Conservation (phyloP, 2,113 vertebrate species). For the Syrrhaptes paradoxus region DNA sequence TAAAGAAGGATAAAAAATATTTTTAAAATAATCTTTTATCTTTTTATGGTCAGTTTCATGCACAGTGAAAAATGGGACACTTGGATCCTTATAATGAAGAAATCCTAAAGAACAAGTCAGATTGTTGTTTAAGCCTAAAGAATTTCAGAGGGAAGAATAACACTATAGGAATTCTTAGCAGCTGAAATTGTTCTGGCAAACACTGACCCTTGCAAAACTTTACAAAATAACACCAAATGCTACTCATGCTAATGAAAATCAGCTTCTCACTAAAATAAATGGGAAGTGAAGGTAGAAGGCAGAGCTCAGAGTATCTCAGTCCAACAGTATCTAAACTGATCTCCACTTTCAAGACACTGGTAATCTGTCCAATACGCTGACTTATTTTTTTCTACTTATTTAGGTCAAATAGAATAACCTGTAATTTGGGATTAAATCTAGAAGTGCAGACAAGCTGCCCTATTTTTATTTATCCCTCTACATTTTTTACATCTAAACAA, state of each 20-base stretch:
- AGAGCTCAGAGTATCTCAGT: background rate
- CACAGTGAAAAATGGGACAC: background rate
- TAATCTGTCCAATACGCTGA: background rate
- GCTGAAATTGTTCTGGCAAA: background rate
- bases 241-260: background rate
- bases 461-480: conserved; percentile 26
- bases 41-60: background rate
- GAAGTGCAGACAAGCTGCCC: conserved; percentile 7
- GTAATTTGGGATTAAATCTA: background rate
- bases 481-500: background rate
- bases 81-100: background rate
- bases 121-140: background rate
- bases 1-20: background rate
- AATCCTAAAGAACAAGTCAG: background rate
- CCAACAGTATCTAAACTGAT: background rate
- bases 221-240: background rate
- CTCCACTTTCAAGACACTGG: background rate
- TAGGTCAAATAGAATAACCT: conserved; percentile 7
- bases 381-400: background rate
- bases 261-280: background rate
- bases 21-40: background rate
- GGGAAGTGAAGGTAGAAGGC: background rate
- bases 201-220: background rate
- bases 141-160: background rate
- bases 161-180: background rate